Conservation (phyloP, 2,113 vertebrate species). For the Monarcha castaneiventris region DNA sequence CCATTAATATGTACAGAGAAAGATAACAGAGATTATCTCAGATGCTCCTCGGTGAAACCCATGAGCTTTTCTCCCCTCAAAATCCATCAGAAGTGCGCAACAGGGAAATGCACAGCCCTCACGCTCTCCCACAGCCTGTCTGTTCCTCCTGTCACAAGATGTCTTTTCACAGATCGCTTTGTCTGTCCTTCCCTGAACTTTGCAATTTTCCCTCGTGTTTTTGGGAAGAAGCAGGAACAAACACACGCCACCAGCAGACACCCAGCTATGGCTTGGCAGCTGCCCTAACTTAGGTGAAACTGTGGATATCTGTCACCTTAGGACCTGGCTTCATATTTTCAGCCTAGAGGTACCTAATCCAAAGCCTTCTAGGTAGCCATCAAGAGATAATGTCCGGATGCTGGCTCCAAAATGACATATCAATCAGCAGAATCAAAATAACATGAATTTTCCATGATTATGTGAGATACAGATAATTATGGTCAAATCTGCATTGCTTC, state of each 20-base stretch:
- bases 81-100: background rate
- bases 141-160: background rate
- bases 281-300: background rate
- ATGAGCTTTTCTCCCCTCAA: background rate
- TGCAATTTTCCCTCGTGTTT: background rate
- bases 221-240: background rate
- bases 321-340: background rate
- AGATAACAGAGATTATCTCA: background rate
- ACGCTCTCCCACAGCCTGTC: background rate
- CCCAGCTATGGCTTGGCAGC: background rate
- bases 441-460: constrained; percentile 4
- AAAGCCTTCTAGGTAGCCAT: background rate
- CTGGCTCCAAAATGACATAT: background rate
- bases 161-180: background rate
- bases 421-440: background rate
- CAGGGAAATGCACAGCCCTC: background rate
- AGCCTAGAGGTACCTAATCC: background rate
- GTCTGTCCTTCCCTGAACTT: background rate
- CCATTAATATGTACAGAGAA: background rate
- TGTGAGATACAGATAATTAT: background rate
- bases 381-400: background rate
- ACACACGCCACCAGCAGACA: background rate
- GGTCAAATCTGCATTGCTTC: background rate
- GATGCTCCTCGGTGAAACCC: background rate
- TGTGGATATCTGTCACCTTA: background rate